Percentiles rank a stretch among this genome's conserved stretches.
phyloP scores from a whole-genome alignment of 1,140 invertebrate species.

The Eueides isabella region DNA sequence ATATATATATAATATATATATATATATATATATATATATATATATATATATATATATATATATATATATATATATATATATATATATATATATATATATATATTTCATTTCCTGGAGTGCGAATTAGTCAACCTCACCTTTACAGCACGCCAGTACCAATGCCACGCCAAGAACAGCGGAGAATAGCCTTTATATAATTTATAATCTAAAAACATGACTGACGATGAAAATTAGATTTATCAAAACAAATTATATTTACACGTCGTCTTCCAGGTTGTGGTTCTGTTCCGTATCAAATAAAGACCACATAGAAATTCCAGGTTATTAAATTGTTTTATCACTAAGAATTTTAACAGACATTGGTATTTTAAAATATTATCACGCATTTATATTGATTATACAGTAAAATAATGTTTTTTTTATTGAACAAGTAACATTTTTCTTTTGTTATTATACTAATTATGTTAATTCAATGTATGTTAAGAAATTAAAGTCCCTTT shows the following conservation, averaged over 20 bases:
- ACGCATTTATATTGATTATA: background rate
- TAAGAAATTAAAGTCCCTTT: background rate
- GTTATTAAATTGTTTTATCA: slow-evolving; percentile 18
- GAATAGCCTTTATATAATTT: no score
- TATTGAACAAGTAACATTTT: background rate
- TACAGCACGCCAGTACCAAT: no score
- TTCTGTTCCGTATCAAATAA: slow-evolving; percentile 29
- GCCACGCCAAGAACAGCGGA: no score
- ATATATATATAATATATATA: no score
- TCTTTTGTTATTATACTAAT: background rate
- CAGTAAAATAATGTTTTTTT: background rate
- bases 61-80: no score
- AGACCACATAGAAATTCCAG: slow-evolving; percentile 17
- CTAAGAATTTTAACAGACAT: background rate
- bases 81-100: no score
- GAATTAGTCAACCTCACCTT: no score
- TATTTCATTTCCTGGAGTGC: no score
- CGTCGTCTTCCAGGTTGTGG: slow-evolving; percentile 18
- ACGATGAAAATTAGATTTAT: slow-evolving; percentile 34
- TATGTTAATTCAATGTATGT: background rate
- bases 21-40: no score
- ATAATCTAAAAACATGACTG: slow-evolving; percentile 18
- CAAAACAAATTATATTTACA: slow-evolving; percentile 29
- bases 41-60: no score
- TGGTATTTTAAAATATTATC: background rate